Evolutionary conservation across 2,888 invertebrate species (phyloP).

Genomic region (Drosophila suboccidentalis): DNA sequence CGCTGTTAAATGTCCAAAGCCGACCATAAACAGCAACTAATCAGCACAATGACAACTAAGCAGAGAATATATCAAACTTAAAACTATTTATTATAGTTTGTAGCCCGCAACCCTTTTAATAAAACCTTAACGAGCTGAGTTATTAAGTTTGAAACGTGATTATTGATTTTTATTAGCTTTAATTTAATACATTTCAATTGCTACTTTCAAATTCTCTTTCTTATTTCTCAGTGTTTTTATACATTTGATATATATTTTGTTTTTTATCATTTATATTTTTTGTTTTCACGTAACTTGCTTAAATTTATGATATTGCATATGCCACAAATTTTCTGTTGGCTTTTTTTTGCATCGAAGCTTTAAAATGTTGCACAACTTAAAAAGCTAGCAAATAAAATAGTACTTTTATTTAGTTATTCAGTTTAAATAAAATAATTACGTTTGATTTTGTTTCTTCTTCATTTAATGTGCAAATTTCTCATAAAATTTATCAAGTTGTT

Average conservation of each 20-base stretch:
- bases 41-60: no score
- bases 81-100: no score
- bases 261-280: conserved; percentile 14
- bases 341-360: conserved; percentile 43
- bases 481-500: conserved; percentile 34
- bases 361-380: conserved; percentile 59
- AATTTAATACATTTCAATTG: conserved; percentile 59
- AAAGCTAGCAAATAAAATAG: conserved; percentile 60
- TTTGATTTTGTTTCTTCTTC: neutral
- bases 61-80: no score
- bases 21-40: no score
- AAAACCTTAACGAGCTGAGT: neutral
- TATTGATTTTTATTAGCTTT: conserved; percentile 40
- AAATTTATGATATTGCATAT: conserved; percentile 75
- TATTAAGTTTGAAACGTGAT: conserved; percentile 46
- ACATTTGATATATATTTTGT: conserved; percentile 16
- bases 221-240: conserved; percentile 27
- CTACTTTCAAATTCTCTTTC: conserved; percentile 49
- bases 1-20: no score
- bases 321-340: conserved; percentile 66
- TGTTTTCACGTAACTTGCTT: conserved; percentile 49
- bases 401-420: conserved; percentile 28
- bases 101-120: neutral
- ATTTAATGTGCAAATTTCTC: conserved; percentile 16
- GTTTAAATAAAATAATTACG: conserved; percentile 32